Evolutionary conservation across 1,140 invertebrate species (phyloP).

Genomic region (Cotesia glomerata): DNA sequence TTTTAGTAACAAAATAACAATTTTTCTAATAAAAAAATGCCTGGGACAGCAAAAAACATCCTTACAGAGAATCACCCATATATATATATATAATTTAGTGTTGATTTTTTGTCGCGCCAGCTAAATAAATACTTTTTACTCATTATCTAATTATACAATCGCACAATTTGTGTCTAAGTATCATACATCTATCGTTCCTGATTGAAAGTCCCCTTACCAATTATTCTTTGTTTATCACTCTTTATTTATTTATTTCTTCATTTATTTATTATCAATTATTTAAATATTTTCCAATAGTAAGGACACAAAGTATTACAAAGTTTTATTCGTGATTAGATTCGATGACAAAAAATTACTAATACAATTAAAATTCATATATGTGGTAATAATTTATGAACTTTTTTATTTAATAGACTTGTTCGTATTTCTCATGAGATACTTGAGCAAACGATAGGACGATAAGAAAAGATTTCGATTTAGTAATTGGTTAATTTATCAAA

Average conservation of each 20-base stretch:
- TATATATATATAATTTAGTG: too few relatives aligned
- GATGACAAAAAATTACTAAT: neutral
- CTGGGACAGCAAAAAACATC: too few relatives aligned
- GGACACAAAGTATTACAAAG: neutral
- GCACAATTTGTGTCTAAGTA: neutral
- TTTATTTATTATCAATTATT: too few relatives aligned
- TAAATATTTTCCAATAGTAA: neutral
- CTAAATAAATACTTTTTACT: too few relatives aligned
- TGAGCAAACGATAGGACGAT: conserved; percentile 45
- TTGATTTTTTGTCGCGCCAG: too few relatives aligned
- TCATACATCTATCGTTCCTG: neutral
- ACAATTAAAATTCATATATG: neutral
- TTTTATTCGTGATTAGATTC: neutral
- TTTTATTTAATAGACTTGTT: neutral
- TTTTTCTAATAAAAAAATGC: too few relatives aligned
- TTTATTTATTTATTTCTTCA: too few relatives aligned
- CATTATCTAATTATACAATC: too few relatives aligned
- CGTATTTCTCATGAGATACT: conserved; percentile 18
- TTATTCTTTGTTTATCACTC: too few relatives aligned
- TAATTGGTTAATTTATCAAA: neutral
- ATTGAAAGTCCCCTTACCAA: too few relatives aligned
- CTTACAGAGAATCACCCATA: too few relatives aligned
- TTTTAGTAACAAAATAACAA: too few relatives aligned
- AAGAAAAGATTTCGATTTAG: conserved; percentile 28
- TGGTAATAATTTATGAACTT: neutral